These are phyloP conservation scores for Anguilla japonica DNA, from an alignment of 2,113 vertebrate species.

Conservation along the genomic window DNA sequence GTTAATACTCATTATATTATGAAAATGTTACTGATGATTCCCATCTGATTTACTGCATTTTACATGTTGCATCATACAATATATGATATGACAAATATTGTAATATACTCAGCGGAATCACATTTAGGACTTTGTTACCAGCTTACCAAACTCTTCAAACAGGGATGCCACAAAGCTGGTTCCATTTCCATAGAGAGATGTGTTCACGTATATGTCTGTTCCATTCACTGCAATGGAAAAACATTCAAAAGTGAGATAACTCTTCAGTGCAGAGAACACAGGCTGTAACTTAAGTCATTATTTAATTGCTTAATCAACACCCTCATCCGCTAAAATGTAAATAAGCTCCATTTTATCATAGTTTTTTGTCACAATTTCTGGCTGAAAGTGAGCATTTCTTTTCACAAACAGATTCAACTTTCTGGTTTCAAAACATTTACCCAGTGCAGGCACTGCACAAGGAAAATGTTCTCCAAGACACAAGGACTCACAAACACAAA, in stretches of 20 bases:
- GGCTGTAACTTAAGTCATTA: neutral
- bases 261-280: neutral
- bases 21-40: neutral
- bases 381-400: neutral
- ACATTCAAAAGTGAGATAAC: neutral
- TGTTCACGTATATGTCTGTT: conserved; percentile 88
- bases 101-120: neutral
- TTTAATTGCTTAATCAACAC: neutral
- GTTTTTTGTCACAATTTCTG: neutral
- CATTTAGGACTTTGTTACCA: too few relatives aligned
- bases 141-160: conserved; percentile 92
- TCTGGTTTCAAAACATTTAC: neutral
- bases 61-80: neutral
- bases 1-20: neutral
- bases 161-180: conserved; percentile 97
- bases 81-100: neutral
- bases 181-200: conserved; percentile 85
- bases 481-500: too few relatives aligned
- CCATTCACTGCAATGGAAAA: conserved; percentile 75
- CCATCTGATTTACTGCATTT: neutral
- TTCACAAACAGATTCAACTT: neutral
- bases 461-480: neutral
- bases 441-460: neutral
- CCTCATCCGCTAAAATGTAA: neutral
- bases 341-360: neutral